Evolutionary conservation across 2,888 invertebrate species (phyloP).

Genomic region (Drosophila dives): DNA sequence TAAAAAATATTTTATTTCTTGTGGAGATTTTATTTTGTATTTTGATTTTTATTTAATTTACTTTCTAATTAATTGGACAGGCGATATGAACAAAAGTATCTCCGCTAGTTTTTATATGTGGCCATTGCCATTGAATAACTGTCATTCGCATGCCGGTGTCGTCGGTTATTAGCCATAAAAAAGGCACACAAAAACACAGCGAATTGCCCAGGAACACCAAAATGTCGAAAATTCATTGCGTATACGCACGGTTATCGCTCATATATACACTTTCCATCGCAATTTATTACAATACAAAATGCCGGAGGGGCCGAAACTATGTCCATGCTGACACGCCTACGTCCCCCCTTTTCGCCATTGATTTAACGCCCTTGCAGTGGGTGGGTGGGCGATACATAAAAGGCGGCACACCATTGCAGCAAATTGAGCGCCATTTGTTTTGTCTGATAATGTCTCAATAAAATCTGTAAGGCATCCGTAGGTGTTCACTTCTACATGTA

Average conservation of each 20-base stretch:
- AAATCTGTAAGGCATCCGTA: constrained; percentile 61
- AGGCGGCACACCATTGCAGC: constrained; percentile 50
- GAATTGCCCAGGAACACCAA: constrained; percentile 15
- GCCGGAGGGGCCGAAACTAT: constrained; percentile 55
- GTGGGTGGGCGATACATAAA: constrained; percentile 56
- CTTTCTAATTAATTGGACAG: constrained; percentile 64
- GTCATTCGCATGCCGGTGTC: constrained; percentile 58
- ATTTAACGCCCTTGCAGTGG: constrained; percentile 52
- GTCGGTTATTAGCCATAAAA: constrained; percentile 70
- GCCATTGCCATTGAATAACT: constrained; percentile 34
- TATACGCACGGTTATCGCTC: constrained; percentile 68
- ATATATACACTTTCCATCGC: constrained; percentile 50
- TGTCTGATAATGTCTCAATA: constrained; percentile 75
- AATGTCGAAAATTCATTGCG: constrained; percentile 47
- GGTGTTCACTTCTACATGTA: constrained; percentile 39
- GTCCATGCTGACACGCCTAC: constrained; percentile 42
- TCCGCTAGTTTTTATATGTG: constrained; percentile 16
- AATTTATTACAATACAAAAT: constrained; percentile 56
- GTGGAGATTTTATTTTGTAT: constrained; percentile 15
- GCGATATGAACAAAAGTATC: constrained; percentile 16
- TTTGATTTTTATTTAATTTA: constrained; percentile 56
- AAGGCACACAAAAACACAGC: constrained; percentile 27
- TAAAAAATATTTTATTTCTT: constrained; percentile 4
- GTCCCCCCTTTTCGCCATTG: constrained; percentile 27
- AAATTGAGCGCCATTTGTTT: constrained; percentile 78